These are phyloP conservation scores for Pandemis heparana DNA, from an alignment of 2,888 invertebrate genomes.

Conservation along the genomic window DNA sequence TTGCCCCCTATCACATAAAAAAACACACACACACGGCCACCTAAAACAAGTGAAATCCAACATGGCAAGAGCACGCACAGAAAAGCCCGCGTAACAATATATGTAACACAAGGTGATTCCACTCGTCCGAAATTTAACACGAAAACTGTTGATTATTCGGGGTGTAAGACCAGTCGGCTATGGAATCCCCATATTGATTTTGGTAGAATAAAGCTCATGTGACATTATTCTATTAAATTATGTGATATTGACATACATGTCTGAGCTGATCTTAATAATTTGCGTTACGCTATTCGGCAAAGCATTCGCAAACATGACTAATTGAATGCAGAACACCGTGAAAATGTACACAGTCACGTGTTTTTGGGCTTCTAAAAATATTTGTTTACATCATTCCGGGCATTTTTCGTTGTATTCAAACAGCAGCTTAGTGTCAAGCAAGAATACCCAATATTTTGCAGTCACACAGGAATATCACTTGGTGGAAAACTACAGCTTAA, in stretches of 20 bases:
- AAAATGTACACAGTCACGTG: slow-evolving; percentile 11
- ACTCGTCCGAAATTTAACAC: neutral
- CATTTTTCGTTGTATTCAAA: neutral
- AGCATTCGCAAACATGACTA: slow-evolving; percentile 21
- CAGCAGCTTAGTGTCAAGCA: neutral
- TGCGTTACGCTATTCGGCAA: slow-evolving; percentile 2
- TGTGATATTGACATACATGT: neutral
- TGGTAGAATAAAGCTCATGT: too few species aligned
- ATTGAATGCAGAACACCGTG: slow-evolving; percentile 17
- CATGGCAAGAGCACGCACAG: too few species aligned
- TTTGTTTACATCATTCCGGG: slow-evolving; percentile 1
- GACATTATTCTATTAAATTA: neutral
- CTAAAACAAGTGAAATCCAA: too few species aligned
- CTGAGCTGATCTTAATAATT: slow-evolving; percentile 16
- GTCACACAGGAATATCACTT: too few species aligned
- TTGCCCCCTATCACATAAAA: too few species aligned
- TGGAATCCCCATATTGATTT: neutral
- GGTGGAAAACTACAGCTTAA: too few species aligned
- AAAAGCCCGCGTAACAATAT: too few species aligned
- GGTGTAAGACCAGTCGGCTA: neutral
- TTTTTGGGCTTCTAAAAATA: slow-evolving; percentile 5
- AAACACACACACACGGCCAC: too few species aligned
- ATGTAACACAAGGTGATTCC: too few species aligned
- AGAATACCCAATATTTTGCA: neutral
- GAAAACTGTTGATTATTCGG: neutral